Evolutionary conservation across 2,888 invertebrate genomes (phyloP), one percentile per base, ranked within the genome.

Genomic region (Embidobia sp.): DNA sequence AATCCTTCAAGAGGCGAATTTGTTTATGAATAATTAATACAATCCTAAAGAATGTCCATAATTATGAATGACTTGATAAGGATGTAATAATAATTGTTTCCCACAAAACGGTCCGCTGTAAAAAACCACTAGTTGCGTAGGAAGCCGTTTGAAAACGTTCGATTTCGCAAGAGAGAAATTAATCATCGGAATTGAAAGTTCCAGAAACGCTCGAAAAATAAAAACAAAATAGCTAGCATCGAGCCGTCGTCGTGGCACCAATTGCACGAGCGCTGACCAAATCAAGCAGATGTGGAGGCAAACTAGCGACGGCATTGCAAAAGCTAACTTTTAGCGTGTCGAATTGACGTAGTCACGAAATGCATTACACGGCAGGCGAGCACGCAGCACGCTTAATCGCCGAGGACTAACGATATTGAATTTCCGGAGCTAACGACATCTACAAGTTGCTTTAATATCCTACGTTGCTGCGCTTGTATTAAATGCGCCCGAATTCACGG

Each of bases 361-460:
- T 64, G 46, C 70, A 63, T 69, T 69, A 66, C 29, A 64, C 51
- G 55, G 57, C 44, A 27, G 37, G 74, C 61, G 67, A 70, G 44
- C 53, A 59, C 67, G 55, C 40, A 46, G 67, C 49, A 10, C 64
- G 44, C 64, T 70, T 70, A 77, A 77, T 77, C 70, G 76, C 29
- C 22, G 19, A 61, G 66, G 67, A 67, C 77, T 72, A 72, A 72
- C 72, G 72, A 67, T 73, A 77, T 73, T 73, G 67, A 73, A 73
- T 77, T 73, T 49, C 72, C 67, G 13, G 31, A 67, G 72, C 49
- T 49, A 72, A 49, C 77, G 77, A 66, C 72, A 77, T 63, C 77
- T 72, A 72, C 69, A 70, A 69, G 77, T 73, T 46, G 69, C 75
- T 69, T 69, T 59, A 72, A 76, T 72, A 72, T 59, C 66, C 55